Conservation (phyloP, 2,113 vertebrate species). For the Carollia perspicillata region DNA sequence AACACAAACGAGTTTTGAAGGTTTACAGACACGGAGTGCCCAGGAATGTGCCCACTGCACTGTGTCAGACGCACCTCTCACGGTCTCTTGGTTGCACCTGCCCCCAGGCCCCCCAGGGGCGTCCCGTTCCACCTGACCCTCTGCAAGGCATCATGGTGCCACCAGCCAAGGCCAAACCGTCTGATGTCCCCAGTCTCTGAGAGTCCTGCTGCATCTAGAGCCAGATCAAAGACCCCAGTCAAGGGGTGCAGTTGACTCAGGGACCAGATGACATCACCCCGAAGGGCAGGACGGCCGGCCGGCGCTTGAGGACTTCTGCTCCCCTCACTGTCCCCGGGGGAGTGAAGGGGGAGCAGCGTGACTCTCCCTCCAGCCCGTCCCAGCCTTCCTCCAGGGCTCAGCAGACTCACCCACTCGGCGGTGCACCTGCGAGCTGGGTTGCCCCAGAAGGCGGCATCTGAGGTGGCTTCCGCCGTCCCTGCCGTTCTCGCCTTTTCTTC, state of each 20-base stretch:
- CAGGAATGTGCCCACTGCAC: rapidly evolving
- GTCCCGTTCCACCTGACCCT: rapidly evolving
- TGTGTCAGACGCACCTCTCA: not conserved
- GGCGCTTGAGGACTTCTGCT: not conserved
- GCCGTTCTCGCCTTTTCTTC: rapidly evolving
- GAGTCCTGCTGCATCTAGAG: not conserved
- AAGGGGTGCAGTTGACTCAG: not conserved
- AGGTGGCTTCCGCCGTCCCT: rapidly evolving
- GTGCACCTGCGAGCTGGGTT: not conserved
- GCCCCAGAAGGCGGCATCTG: rapidly evolving
- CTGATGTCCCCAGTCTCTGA: rapidly evolving
- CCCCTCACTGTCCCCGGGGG: too few species aligned
- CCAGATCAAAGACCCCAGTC: not conserved
- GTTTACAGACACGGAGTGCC: rapidly evolving
- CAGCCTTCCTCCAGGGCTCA: rapidly evolving
- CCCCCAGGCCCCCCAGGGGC: not conserved
- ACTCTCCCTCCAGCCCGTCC: not conserved
- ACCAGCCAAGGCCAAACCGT: not conserved
- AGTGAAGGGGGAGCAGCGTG: too few species aligned
- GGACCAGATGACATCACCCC: not conserved
- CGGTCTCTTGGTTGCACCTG: not conserved
- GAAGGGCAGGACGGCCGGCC: rapidly evolving
- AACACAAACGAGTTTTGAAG: not conserved
- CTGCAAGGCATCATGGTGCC: rapidly evolving
- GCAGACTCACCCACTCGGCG: rapidly evolving